phyloP scores from a whole-genome alignment of 2,113 vertebrate species.

The Cichladusa arquata region DNA sequence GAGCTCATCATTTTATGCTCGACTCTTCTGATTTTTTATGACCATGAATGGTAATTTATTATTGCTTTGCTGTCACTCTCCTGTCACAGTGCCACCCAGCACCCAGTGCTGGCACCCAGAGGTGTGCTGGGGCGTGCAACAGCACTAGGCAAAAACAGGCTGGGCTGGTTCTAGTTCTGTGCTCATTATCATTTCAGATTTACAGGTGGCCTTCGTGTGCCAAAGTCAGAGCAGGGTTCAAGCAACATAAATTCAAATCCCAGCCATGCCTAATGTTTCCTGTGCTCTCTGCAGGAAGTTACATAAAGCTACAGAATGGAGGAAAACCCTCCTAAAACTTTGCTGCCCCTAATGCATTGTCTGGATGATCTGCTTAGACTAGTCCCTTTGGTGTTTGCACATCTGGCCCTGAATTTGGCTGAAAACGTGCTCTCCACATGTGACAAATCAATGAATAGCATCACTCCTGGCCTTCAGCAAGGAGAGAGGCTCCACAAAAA shows the following conservation, averaged over 20 bases:
- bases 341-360: neutral
- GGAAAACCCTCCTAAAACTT: neutral
- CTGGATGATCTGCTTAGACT: neutral
- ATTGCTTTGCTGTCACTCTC: neutral
- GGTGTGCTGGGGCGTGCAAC: fast-evolving
- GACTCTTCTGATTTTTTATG: neutral
- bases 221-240: neutral
- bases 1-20: neutral
- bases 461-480: neutral
- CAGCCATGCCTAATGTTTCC: neutral
- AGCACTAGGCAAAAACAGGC: neutral
- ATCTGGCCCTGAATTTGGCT: neutral
- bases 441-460: neutral
- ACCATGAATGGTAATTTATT: neutral
- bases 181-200: neutral
- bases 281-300: neutral
- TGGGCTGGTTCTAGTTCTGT: neutral
- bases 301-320: neutral
- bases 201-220: neutral
- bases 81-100: neutral
- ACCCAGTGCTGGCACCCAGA: neutral
- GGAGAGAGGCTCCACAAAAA: neutral
- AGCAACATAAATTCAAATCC: neutral
- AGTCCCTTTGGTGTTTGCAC: neutral
- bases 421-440: neutral